Evolutionary conservation across 2,888 invertebrate species (phyloP).

Genomic region (Cephus rjabovi): DNA sequence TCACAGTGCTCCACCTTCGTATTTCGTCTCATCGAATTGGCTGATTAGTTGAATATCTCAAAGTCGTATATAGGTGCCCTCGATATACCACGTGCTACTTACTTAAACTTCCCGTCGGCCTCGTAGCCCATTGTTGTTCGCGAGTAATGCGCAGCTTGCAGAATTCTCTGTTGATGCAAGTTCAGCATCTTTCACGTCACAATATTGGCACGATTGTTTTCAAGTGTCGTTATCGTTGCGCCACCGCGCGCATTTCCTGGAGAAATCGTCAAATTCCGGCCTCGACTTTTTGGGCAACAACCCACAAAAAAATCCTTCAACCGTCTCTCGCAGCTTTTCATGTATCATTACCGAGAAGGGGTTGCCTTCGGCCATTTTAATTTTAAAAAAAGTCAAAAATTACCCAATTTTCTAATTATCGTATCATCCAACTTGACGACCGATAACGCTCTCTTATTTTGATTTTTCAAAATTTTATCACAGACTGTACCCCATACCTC

Average conservation of each 20-base stretch:
- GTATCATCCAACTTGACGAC: too few relatives aligned
- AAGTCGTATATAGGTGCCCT: not conserved
- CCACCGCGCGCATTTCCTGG: not conserved
- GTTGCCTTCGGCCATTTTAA: not conserved
- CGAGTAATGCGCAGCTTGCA: conserved; percentile 23
- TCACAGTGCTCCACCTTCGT: not conserved
- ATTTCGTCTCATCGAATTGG: not conserved
- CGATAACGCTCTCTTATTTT: too few relatives aligned
- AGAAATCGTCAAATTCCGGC: not conserved
- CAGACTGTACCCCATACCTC: too few relatives aligned
- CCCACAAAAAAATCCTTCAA: not conserved
- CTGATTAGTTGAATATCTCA: not conserved
- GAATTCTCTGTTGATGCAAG: conserved; percentile 38
- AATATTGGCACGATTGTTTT: conserved; percentile 24
- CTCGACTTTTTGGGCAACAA: not conserved
- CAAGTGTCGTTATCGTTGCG: not conserved
- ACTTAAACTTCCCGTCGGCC: not conserved
- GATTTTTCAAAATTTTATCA: too few relatives aligned
- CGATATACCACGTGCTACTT: not conserved
- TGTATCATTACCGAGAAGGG: not conserved
- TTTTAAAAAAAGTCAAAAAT: not conserved
- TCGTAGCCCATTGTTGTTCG: not conserved
- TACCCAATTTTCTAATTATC: too few relatives aligned
- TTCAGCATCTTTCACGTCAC: conserved; percentile 41
- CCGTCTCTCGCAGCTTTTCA: not conserved